phyloP scores from a whole-genome alignment of 1,140 invertebrate genomes.

The Leptinotarsa undecemlineata region DNA sequence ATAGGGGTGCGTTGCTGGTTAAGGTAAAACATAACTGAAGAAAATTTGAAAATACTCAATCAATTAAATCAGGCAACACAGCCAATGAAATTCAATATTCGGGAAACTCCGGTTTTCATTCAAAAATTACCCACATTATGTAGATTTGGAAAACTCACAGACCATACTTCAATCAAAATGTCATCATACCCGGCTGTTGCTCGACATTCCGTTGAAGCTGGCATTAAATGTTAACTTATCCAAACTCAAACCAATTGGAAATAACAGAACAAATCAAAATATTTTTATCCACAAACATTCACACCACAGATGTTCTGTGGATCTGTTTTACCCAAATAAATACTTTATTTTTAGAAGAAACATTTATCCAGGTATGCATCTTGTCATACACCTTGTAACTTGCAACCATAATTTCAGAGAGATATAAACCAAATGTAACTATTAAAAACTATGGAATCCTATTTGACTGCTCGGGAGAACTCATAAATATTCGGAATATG shows the following conservation, averaged over 20 bases:
- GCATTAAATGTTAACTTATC: no score
- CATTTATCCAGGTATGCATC: conserved; percentile 10
- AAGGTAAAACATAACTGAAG: no score
- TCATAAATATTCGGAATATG: conserved; percentile 43
- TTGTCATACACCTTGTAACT: conserved; percentile 21
- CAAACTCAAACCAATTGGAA: neutral
- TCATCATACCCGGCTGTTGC: no score
- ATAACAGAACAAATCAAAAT: neutral
- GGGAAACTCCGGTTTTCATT: no score
- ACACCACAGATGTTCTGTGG: neutral
- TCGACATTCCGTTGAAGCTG: no score
- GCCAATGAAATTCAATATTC: no score
- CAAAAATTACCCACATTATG: no score
- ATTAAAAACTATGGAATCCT: conserved; percentile 33
- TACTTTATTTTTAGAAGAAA: conserved; percentile 16
- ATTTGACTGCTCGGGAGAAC: conserved; percentile 25
- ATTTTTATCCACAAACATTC: neutral
- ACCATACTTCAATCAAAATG: no score
- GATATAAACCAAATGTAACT: conserved; percentile 32
- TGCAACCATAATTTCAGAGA: neutral
- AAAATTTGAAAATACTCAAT: no score
- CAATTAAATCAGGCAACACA: no score
- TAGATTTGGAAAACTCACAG: no score
- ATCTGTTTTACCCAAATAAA: conserved; percentile 10
- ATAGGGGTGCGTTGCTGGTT: no score